Base-by-base conservation (phyloP, 2,888 invertebrate genomes). In the Himalopsyche tibetana region DNA sequence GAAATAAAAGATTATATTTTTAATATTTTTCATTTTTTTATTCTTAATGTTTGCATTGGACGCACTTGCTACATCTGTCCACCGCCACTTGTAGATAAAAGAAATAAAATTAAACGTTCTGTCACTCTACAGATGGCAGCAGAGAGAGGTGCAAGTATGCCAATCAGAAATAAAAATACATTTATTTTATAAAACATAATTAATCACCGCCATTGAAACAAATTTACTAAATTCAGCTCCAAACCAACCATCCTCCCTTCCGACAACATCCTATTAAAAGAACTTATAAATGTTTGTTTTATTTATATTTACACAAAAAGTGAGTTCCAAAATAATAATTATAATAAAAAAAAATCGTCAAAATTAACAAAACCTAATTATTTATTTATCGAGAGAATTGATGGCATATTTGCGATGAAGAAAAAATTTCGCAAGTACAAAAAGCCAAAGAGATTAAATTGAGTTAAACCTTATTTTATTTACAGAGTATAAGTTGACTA, bases 401-500 rank as follows among this genome's bases (percentile, higher is more conserved):
- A 86, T 82, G 82, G 86, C 84, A 82, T 85, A 82, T 83, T 80
- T 85, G 86, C 80, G 86, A 63, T 83, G 36, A 55, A 82, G 82
- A 55, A 74, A 74, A 74, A 74, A 74, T 74, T 74, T 83, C 55
- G 84, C 79, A 74, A 45, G 79, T 45, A 84, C 84, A 79, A 84
- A 82, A 86, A 84, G 86, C 86, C 86, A 84, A 84, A 45, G 55
- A 83, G 56, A 83, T 84, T 84, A 42, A 85, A 79, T 79, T 55
- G 82, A 45, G 42, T 81, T 86, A 84, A 84, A 87, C 80, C 86
- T 88, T 86, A 86, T 82, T 82, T 85, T 88, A 88, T 88, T 28
- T 88, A 88, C 88, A 88, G 83, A 81, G 82, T 74, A 83, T 56
- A 81, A 85, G 87, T 86, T 84, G 88, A 86, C 88, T 88, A 88